phyloP scores from a whole-genome alignment of 1,140 invertebrate species.

The Drosophila obscura region DNA sequence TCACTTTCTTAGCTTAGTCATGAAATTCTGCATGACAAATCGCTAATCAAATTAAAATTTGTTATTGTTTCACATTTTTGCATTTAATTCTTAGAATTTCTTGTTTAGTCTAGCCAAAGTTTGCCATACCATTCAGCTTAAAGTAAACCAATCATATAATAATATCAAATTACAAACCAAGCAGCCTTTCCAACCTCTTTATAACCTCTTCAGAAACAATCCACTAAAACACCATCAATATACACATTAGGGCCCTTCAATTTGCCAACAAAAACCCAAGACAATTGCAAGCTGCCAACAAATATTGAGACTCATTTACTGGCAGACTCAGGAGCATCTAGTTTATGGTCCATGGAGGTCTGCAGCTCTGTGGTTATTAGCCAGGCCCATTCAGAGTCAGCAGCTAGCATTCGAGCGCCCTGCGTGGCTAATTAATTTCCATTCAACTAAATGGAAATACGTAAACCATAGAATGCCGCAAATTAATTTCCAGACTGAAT shows the following conservation, averaged over 20 bases:
- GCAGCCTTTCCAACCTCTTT: too few relatives aligned
- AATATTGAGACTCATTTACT: constrained; percentile 43
- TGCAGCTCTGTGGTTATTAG: constrained; percentile 34
- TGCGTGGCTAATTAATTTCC: constrained; percentile 72
- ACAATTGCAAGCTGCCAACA: constrained; percentile 37
- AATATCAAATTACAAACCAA: too few relatives aligned
- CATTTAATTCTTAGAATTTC: too few relatives aligned
- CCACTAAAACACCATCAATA: constrained; percentile 26
- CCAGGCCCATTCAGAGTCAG: constrained; percentile 5
- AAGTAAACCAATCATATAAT: too few relatives aligned
- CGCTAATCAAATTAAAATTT: too few relatives aligned
- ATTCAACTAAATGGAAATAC: constrained; percentile 63
- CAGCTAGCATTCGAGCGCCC: constrained; percentile 40
- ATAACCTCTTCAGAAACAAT: constrained; percentile 10
- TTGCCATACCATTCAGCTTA: too few relatives aligned
- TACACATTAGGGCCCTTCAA: constrained; percentile 21
- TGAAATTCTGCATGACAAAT: too few relatives aligned
- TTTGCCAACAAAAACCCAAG: constrained; percentile 7
- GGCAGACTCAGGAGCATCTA: constrained; percentile 35
- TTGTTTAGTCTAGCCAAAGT: too few relatives aligned
- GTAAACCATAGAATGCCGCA: constrained; percentile 30
- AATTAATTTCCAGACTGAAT: constrained; percentile 33
- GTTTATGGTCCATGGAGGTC: constrained; percentile 25
- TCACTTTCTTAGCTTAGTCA: too few relatives aligned
- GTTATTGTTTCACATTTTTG: too few relatives aligned